phyloP scores from a whole-genome alignment of 2,888 invertebrate species.

The Andrena flavipes region DNA sequence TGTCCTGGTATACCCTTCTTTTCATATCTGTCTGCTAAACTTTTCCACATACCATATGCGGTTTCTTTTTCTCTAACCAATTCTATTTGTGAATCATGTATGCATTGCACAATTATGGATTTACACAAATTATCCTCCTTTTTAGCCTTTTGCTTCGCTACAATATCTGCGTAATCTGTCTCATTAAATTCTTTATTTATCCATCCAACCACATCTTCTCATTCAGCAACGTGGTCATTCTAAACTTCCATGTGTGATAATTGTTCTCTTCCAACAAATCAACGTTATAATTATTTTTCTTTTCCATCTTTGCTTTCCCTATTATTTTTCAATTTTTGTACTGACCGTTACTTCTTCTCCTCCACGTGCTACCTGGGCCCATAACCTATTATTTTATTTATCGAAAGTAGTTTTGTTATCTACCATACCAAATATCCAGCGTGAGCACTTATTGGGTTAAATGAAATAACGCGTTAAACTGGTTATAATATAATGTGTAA shows the following conservation, averaged over 20 bases:
- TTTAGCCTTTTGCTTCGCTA: not conserved
- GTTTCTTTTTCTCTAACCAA: constrained; percentile 16
- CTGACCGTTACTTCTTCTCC: too few species aligned
- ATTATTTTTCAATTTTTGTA: too few species aligned
- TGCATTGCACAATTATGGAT: not conserved
- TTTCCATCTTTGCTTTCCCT: not conserved
- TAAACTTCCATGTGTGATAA: not conserved
- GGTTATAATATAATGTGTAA: too few species aligned
- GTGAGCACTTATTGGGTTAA: too few species aligned
- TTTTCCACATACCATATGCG: constrained; percentile 22
- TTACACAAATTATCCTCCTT: not conserved
- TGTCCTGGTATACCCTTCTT: constrained; percentile 20
- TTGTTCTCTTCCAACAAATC: not conserved
- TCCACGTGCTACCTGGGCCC: too few species aligned
- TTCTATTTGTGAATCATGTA: not conserved
- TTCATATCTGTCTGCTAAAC: constrained; percentile 7
- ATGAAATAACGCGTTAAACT: too few species aligned
- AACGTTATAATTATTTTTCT: not conserved
- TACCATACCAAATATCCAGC: too few species aligned
- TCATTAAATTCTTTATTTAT: not conserved
- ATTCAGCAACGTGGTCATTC: not conserved
- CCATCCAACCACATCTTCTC: not conserved
- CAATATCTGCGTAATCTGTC: not conserved
- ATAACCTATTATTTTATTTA: too few species aligned
- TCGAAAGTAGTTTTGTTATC: too few species aligned